Base-by-base conservation (phyloP, 1,140 invertebrate genomes). In the Tetragnatha versicolor region DNA sequence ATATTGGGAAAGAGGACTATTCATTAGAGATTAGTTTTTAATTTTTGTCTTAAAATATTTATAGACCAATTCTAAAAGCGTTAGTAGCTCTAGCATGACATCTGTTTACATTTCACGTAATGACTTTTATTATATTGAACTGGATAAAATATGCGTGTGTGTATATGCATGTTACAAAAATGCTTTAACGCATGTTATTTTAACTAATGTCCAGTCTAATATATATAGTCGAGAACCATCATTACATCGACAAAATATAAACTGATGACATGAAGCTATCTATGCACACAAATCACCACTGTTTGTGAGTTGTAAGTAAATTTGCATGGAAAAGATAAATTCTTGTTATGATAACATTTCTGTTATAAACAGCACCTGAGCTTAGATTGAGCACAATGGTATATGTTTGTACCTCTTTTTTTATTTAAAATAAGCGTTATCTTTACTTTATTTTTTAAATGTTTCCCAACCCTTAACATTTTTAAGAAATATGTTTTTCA, bases 351-450 rank as follows among this genome's bases (percentile, higher is more conserved):
- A 77, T 77, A 25, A 77, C n/a, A 65, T 77, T 61, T 51, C 61
- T 66, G 49, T 77, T 47, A 65, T 77, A 42, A 77, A 77, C 73
- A 77, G 73, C 73, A 77, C 73, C 73, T 77, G 73, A 77, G 73
- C 58, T 77, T 65, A 53, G 42, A 66, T 77, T 77, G 73, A 77
- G 73, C 73, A 77, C 73, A 45, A 66, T 65, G 20, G 42, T 65
- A 53, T 47, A 9, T 51, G 53, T 77, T 77, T 65, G 61, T 77
- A 77, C 73, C 42, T 60, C 68, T 63, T 65, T 77, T 77, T 65
- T 77, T 47, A 37, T 22, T 51, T 53, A 65, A 75, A 75, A 49
- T 31, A 58, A 63, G n/a, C 29, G 37, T 75, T 60, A 37, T 49
- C 17, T 61, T 53, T 63, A 51, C 22, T 25, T 45, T 68, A 53